These are phyloP conservation scores for Entomobrya proxima DNA, from an alignment of 2,888 invertebrate species.

Conservation along the genomic window DNA sequence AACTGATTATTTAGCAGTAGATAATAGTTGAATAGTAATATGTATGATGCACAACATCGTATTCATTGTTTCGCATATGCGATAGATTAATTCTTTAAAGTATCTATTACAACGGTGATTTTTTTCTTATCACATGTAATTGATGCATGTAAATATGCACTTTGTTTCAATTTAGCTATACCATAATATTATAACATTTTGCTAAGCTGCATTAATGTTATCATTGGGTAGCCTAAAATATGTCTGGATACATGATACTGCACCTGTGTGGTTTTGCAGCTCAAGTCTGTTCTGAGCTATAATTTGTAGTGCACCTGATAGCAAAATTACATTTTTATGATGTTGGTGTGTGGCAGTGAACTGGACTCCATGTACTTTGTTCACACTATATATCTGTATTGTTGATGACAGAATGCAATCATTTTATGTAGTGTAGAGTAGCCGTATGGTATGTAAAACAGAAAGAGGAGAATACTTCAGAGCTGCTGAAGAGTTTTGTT, in stretches of 20 bases:
- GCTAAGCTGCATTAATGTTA: conserved; percentile 8
- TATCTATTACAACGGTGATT: conserved; percentile 22
- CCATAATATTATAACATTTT: conserved; percentile 14
- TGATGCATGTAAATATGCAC: conserved; percentile 34
- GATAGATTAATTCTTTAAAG: neutral
- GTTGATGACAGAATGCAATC: neutral
- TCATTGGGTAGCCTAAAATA: conserved; percentile 19
- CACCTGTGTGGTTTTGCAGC: conserved; percentile 1
- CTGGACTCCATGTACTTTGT: neutral
- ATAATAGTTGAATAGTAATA: too few relatives aligned
- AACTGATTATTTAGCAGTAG: too few relatives aligned
- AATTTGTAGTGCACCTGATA: too few relatives aligned
- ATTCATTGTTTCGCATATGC: too few relatives aligned
- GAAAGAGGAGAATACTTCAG: conserved; percentile 37
- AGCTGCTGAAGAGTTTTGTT: conserved; percentile 51
- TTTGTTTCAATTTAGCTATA: conserved; percentile 16
- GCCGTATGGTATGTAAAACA: too few relatives aligned
- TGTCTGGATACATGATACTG: neutral
- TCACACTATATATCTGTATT: neutral
- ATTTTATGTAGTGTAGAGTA: neutral
- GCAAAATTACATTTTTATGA: neutral
- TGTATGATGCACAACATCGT: too few relatives aligned
- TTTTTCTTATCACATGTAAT: conserved; percentile 55
- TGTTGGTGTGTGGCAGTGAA: neutral
- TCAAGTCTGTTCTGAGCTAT: conserved; percentile 42